Evolutionary conservation across 1,140 invertebrate genomes (phyloP), one percentile per base, ranked within the genome.

Genomic region (Bicyclus anynana): DNA sequence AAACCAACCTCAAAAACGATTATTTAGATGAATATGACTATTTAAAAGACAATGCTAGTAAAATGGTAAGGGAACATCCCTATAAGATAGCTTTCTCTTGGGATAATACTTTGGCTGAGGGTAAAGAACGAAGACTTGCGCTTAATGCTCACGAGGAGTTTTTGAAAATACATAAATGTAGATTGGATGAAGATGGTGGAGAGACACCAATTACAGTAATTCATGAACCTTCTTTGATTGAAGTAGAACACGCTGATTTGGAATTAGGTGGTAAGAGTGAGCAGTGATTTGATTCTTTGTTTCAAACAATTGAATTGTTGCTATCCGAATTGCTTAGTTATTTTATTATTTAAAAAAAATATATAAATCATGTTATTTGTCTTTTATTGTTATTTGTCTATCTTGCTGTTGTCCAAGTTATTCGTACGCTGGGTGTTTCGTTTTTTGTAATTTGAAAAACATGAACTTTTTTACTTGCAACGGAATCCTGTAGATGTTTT

Each of bases 21-120:
- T 87, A 82, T 67, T 55, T 89, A 17, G 63, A 77, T 35, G 73
- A 87, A 54, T 89, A 86, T 64, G 55, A 73, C 0, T 65, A 61
- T 40, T 53, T 89, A 21, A 82, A 77, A 38, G 54, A 54, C 14
- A 56, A 53, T 47, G 69, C 83, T 13, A 33, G 62, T 2, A 69
- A 62, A 44, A 82, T 72, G 18, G 77, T 89, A 2, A 53, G 63
- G 7, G 67, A 80, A 6, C 77, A 90, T 72, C 77, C 80, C 0
- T 89, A 74, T 51, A 77, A 77, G 33, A 50, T 70, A 12, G 26
- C 56, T 1, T 90, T 89, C 65, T 77, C 74, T 48, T 90, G 89
- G 89, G 79, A 88, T 16, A 67, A 68, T 10, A 86, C 82, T 2
- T 56, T 89, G 52, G 53, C 67, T 16, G 82, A 84, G 53, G 87